Conservation (phyloP, 2,888 invertebrate species). For the Drosophila rubida region DNA sequence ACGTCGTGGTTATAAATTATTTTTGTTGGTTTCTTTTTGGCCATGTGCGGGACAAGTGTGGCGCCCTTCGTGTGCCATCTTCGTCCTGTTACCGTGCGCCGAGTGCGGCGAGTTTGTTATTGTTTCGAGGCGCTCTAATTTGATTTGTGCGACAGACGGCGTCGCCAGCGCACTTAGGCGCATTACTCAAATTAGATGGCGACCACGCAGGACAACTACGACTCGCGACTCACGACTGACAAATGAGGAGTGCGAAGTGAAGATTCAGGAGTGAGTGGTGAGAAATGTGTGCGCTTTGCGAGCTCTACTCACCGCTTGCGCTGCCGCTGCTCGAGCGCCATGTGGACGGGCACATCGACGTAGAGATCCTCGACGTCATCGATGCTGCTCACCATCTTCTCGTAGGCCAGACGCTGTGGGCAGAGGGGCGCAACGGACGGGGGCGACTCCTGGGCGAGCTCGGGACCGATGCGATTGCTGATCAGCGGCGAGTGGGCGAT, state of each 20-base stretch:
- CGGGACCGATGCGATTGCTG: constrained; percentile 58
- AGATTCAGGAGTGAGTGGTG: too few species aligned
- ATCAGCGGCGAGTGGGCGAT: constrained; percentile 50
- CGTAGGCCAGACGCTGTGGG: constrained; percentile 63
- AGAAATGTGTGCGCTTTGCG: too few species aligned
- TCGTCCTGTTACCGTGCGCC: constrained; percentile 22
- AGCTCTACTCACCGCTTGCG: constrained; percentile 81
- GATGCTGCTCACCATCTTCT: constrained; percentile 76
- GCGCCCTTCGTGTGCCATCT: constrained; percentile 5
- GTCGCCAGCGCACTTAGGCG: constrained; percentile 70
- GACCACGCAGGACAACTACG: neutral
- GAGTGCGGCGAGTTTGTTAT: constrained; percentile 47
- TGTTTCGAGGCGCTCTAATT: constrained; percentile 63
- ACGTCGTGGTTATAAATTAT: constrained; percentile 80
- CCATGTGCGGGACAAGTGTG: constrained; percentile 14
- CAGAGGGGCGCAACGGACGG: constrained; percentile 29
- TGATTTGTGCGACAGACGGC: constrained; percentile 74
- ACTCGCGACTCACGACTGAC: neutral
- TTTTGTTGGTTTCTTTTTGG: constrained; percentile 50
- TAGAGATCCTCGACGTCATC: constrained; percentile 84
- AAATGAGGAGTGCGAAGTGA: too few species aligned
- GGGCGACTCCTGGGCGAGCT: constrained; percentile 15
- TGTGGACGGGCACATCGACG: constrained; percentile 82
- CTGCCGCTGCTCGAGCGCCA: constrained; percentile 82
- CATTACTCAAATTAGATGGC: constrained; percentile 50